Base-by-base conservation (phyloP, 2,113 vertebrate species). In the Aegotheles bennettii region DNA sequence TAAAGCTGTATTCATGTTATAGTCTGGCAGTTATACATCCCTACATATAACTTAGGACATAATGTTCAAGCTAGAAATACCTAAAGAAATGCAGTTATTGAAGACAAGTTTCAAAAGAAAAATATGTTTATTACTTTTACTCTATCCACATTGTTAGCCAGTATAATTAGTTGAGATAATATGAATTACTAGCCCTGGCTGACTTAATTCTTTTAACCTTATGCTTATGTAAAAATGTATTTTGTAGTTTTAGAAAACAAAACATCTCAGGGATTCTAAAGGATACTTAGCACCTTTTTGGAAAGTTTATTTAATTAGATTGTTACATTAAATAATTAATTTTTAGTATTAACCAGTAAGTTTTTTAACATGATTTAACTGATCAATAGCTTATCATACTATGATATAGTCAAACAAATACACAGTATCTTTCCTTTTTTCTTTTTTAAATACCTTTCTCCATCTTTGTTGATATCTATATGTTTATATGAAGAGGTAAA, bases 201-300 rank as follows among this genome's bases (percentile, higher is more conserved):
- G 11, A 61, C 7, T 9, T 48, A 77, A n/a, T 87, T 89, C 24
- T 67, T 63, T 43, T 68, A 79, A 79, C 5, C 5, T 71, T 53
- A 73, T 33, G 60, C 40, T 95, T 93, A 84, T 45, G 88, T 95
- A 95, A 93, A 93, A 89, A 47, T 20, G 25, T 87, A 63, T 87
- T 93, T 81, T 48, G 48, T 57, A 95, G 79, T 92, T 94, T 91
- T 79, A 89, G 70, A 31, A 86, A 95, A 84, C 95, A 94, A 87
- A 80, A 29, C 42, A 42, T 78, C 59, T 80, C 59, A 51, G 16
- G 59, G 29, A 91, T 94, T 94, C 77, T 96, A 87, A 93, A 94
- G 24, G n/a, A 70, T 90, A 68, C 83, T 88, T 92, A 93, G 86
- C 54, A 91, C 33, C 48, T 89, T 86, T 88, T 77, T 97, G 87